These are phyloP conservation scores for Cyanistes caeruleus DNA, from an alignment of 2,113 vertebrate genomes.

Conservation along the genomic window DNA sequence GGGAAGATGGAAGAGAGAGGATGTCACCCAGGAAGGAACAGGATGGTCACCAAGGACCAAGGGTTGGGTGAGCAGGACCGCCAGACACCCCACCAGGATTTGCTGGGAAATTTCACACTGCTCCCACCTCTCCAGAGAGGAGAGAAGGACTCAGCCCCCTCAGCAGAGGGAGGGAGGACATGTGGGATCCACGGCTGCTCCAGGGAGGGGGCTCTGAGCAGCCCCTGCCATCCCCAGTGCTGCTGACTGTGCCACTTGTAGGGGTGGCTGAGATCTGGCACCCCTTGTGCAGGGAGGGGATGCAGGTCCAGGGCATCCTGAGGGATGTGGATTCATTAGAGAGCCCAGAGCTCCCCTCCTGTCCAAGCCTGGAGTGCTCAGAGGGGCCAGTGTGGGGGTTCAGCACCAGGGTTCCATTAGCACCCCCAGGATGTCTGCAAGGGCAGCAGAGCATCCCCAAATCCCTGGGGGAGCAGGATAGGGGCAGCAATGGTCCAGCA, in stretches of 20 bases:
- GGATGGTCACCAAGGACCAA: not conserved
- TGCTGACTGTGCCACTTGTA: not conserved
- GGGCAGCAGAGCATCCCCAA: not conserved
- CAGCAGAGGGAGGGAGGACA: not conserved
- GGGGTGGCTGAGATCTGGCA: not conserved
- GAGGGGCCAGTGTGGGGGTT: fast-evolving
- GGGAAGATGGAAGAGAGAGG: not conserved
- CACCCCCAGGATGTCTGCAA: not conserved
- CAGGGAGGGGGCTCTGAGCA: not conserved
- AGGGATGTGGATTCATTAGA: not conserved
- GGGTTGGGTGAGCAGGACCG: not conserved
- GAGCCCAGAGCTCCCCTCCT: not conserved
- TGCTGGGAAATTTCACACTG: not conserved
- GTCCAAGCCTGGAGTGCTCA: not conserved
- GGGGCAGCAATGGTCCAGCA: not conserved
- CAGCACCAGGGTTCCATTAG: not conserved
- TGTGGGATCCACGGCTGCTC: fast-evolving
- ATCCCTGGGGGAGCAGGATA: not conserved
- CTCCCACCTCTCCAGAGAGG: too few relatives aligned
- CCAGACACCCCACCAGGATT: not conserved
- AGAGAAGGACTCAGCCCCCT: not conserved
- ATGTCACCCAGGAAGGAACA: not conserved
- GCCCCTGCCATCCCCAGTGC: not conserved
- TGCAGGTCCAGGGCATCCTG: not conserved
- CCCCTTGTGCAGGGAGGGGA: not conserved